phyloP scores from a whole-genome alignment of 2,797 vertebrate genomes.

The Phoebastria nigripes region DNA sequence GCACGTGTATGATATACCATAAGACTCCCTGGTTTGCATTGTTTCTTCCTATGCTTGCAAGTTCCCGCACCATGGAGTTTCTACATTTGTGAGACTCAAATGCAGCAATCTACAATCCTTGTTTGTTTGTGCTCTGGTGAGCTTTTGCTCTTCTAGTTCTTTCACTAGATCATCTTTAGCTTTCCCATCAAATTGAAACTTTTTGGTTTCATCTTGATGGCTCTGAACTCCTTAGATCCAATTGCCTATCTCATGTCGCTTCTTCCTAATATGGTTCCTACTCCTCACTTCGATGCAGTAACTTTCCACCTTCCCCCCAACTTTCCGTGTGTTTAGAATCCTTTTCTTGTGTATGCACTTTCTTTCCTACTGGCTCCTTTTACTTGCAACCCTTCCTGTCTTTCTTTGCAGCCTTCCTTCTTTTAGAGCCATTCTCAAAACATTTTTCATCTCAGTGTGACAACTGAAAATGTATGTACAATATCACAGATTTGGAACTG shows the following conservation, averaged over 20 bases:
- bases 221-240: neutral
- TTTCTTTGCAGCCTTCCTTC: neutral
- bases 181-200: neutral
- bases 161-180: neutral
- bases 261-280: neutral
- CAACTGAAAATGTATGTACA: neutral
- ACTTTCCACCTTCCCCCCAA: neutral
- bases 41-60: neutral
- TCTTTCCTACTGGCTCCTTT: neutral
- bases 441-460: neutral
- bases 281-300: neutral
- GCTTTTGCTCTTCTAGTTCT: neutral
- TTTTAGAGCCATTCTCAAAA: neutral
- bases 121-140: neutral
- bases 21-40: neutral
- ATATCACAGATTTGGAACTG: neutral
- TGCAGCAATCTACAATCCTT: neutral
- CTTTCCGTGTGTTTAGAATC: neutral
- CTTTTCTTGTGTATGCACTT: neutral
- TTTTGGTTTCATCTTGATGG: neutral
- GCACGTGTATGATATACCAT: accelerated
- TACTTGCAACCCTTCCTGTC: neutral
- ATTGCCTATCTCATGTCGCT: neutral
- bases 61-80: neutral
- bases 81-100: neutral